Evolutionary conservation across 2,113 vertebrate genomes (phyloP).

Genomic region (Arothron firmamentum): DNA sequence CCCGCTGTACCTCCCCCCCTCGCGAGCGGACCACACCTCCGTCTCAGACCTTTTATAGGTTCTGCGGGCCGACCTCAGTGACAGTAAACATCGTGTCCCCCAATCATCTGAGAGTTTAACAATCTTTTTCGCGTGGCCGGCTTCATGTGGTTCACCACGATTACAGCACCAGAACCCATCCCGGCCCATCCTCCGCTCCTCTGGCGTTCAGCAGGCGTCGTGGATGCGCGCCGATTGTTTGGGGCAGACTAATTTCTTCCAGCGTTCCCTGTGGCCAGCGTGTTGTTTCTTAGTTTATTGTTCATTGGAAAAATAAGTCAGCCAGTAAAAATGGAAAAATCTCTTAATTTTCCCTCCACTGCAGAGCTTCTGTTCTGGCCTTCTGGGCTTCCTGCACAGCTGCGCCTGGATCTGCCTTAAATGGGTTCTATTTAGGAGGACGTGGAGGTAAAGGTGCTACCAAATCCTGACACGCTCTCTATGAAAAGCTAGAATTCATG

Average conservation of each 20-base stretch:
- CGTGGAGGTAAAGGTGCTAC: slow-evolving; percentile 32
- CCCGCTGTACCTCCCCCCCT: too few species aligned
- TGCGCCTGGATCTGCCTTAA: slow-evolving; percentile 34
- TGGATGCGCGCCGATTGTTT: slow-evolving; percentile 33
- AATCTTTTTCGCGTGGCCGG: slow-evolving; percentile 12
- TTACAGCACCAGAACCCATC: slow-evolving; percentile 9
- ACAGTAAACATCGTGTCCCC: slow-evolving; percentile 13
- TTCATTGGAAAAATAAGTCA: slow-evolving; percentile 43
- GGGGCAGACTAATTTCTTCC: slow-evolving; percentile 58
- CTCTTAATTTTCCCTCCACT: slow-evolving; percentile 44
- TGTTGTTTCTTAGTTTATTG: slow-evolving; percentile 54
- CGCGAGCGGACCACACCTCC: too few species aligned
- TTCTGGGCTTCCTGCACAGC: slow-evolving; percentile 17
- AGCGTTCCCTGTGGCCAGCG: slow-evolving; percentile 29
- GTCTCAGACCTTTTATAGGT: too few species aligned
- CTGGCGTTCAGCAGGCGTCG: slow-evolving; percentile 18
- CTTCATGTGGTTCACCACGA: slow-evolving; percentile 35
- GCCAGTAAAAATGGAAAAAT: slow-evolving; percentile 55
- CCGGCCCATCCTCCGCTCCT: slow-evolving; percentile 10
- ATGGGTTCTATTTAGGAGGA: slow-evolving; percentile 33
- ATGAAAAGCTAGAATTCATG: too few species aligned
- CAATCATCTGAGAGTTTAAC: slow-evolving; percentile 19
- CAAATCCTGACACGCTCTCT: too few species aligned
- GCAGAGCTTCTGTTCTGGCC: slow-evolving; percentile 65
- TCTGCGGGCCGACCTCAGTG: neutral